These are phyloP conservation scores for Takifugu bimaculatus DNA, from an alignment of 2,113 vertebrate species.

Conservation along the genomic window DNA sequence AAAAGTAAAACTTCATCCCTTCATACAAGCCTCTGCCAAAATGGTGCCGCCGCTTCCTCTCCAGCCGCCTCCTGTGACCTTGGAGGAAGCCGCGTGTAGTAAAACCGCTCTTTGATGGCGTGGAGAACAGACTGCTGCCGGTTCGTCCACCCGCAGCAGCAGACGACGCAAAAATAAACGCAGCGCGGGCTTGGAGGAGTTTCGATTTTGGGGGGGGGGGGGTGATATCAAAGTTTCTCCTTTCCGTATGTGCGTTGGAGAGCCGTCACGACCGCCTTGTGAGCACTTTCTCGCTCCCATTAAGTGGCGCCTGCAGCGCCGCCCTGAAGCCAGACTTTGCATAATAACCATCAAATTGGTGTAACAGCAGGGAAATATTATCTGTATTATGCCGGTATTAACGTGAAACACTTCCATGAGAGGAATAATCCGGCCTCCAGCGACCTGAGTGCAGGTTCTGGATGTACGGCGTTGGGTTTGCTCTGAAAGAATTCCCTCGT, in stretches of 20 bases:
- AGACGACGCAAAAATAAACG: slow-evolving; percentile 6
- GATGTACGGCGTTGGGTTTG: too few relatives aligned
- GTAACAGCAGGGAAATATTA: not conserved
- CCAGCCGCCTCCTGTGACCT: slow-evolving; percentile 7
- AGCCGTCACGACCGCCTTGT: not conserved
- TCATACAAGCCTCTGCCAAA: slow-evolving; percentile 33
- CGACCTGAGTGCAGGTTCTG: too few relatives aligned
- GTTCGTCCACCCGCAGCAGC: slow-evolving; percentile 14
- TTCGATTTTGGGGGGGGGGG: too few relatives aligned
- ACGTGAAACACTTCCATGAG: too few relatives aligned
- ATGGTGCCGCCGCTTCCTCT: slow-evolving; percentile 20
- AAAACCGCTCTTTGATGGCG: slow-evolving; percentile 37
- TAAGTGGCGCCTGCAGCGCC: not conserved
- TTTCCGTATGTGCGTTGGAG: not conserved
- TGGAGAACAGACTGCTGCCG: slow-evolving; percentile 5
- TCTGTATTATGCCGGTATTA: too few relatives aligned
- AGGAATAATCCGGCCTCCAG: slow-evolving; percentile 17
- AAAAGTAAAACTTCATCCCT: slow-evolving; percentile 18
- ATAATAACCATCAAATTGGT: not conserved
- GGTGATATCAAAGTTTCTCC: too few relatives aligned
- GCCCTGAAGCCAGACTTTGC: not conserved
- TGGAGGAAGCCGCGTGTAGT: slow-evolving; percentile 10
- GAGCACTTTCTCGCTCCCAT: not conserved
- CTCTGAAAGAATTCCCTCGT: slow-evolving; percentile 43
- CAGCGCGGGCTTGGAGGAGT: too few relatives aligned